A percentile compares a stretch with the other conserved stretches of the same genome.
Conservation (phyloP, 1,140 invertebrate genomes). For the Drosophila rhopaloa region DNA sequence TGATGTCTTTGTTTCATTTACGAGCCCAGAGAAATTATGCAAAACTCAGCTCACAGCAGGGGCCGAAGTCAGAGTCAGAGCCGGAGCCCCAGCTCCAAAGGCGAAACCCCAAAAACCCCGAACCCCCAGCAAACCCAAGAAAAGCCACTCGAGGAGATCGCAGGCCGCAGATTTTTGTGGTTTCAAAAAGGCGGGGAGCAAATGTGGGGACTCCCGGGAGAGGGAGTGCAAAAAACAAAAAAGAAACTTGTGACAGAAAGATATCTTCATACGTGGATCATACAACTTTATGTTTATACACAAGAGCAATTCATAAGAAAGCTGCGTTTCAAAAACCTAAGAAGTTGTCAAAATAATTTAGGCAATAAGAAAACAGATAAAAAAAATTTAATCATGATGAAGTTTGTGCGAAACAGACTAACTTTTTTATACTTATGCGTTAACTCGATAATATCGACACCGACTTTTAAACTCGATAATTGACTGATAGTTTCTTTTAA, state of each 20-base stretch:
- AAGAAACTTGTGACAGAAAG: conserved; percentile 47
- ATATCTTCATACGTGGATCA: conserved; percentile 46
- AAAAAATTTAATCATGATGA: too few species aligned
- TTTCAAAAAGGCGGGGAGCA: conserved; percentile 21
- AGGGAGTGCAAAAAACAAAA: conserved; percentile 19
- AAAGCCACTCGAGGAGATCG: conserved; percentile 32
- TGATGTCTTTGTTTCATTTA: conserved; percentile 81
- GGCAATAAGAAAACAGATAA: too few species aligned
- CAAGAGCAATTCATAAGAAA: neutral
- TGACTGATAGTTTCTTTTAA: neutral
- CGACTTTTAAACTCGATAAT: conserved; percentile 1
- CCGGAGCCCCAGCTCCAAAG: conserved; percentile 7
- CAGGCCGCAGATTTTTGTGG: conserved; percentile 52
- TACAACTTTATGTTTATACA: conserved; percentile 22
- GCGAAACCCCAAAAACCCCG: conserved; percentile 3
- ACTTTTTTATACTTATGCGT: neutral
- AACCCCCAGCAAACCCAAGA: conserved; percentile 23
- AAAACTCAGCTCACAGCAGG: conserved; percentile 50
- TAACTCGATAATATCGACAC: conserved; percentile 6
- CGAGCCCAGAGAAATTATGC: conserved; percentile 55
- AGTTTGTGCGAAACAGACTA: too few species aligned
- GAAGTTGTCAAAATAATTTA: neutral
- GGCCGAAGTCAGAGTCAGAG: conserved; percentile 23
- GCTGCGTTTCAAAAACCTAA: neutral
- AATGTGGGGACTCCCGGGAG: conserved; percentile 8